phyloP scores from a whole-genome alignment of 2,797 vertebrate species.

The Antrozous pallidus region DNA sequence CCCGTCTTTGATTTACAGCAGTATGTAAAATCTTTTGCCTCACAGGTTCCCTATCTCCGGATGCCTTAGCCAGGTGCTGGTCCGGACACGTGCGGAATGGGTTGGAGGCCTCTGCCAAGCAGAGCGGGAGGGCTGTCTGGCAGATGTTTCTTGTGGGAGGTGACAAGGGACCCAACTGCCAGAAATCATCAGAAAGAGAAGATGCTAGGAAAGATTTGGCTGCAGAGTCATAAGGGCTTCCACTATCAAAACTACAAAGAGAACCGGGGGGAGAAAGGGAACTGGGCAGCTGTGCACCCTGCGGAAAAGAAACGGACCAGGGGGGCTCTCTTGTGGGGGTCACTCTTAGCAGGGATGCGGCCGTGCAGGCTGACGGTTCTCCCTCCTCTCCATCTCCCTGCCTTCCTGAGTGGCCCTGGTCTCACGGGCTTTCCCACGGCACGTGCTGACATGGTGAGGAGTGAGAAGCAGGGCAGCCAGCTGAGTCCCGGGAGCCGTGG shows the following conservation, averaged over 20 bases:
- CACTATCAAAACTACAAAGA: background rate
- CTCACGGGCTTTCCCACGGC: background rate
- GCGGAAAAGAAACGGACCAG: background rate
- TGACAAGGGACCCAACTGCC: background rate
- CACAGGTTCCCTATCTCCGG: slow-evolving; percentile 30
- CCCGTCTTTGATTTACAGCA: slow-evolving; percentile 24
- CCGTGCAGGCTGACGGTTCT: too few relatives aligned
- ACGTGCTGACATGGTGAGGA: background rate
- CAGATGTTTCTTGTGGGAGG: background rate
- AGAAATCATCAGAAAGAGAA: slow-evolving; percentile 4
- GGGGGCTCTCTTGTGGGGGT: background rate
- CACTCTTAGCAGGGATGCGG: background rate
- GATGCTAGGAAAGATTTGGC: background rate
- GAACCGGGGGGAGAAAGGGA: background rate
- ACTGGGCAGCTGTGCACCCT: background rate
- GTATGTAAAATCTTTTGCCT: background rate
- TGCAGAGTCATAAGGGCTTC: background rate
- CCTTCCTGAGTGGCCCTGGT: background rate
- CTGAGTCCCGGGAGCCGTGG: background rate
- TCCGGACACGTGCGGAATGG: slow-evolving; percentile 39
- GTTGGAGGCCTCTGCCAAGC: background rate
- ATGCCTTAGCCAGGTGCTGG: background rate
- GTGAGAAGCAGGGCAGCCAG: background rate
- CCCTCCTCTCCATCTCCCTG: background rate
- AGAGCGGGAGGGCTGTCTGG: background rate